A percentile compares a stretch with the other conserved stretches of the same genome.
These are phyloP conservation scores for Globia sparganii DNA, from an alignment of 2,888 invertebrate genomes.

Conservation along the genomic window DNA sequence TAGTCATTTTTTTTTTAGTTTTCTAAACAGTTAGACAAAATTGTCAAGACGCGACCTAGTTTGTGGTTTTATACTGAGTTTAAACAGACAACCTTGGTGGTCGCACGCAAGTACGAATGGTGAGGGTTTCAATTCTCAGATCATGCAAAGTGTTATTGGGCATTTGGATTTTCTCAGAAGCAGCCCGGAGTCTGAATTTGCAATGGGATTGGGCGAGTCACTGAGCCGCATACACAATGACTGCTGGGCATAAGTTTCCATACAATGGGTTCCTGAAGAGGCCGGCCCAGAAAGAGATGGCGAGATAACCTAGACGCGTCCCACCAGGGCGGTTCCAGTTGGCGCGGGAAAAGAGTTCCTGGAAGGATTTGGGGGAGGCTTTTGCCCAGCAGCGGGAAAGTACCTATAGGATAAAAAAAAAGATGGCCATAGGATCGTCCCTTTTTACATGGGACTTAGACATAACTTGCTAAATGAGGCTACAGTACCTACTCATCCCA, in stretches of 20 bases:
- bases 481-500: too few species aligned
- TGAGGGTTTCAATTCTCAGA: not conserved
- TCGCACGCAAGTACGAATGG: not conserved
- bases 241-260: too few species aligned
- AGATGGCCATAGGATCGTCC: not conserved
- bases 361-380: too few species aligned
- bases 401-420: too few species aligned
- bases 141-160: not conserved
- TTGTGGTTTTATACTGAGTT: conserved; percentile 15
- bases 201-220: too few species aligned
- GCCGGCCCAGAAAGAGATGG: too few species aligned
- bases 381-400: too few species aligned
- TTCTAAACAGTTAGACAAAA: conserved; percentile 63
- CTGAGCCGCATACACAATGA: too few species aligned
- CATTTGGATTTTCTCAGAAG: not conserved
- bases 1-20: conserved; percentile 67
- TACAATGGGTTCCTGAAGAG: too few species aligned
- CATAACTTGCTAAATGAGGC: not conserved
- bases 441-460: not conserved
- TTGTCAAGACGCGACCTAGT: conserved; percentile 43
- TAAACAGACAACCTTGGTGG: not conserved
- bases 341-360: too few species aligned
- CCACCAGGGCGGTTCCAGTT: too few species aligned
- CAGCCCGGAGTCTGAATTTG: not conserved
- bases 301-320: too few species aligned